A percentile compares a stretch with the other conserved stretches of the same genome.
These are phyloP conservation scores for Poecile atricapillus DNA, from an alignment of 2,113 vertebrate genomes.

Conservation along the genomic window DNA sequence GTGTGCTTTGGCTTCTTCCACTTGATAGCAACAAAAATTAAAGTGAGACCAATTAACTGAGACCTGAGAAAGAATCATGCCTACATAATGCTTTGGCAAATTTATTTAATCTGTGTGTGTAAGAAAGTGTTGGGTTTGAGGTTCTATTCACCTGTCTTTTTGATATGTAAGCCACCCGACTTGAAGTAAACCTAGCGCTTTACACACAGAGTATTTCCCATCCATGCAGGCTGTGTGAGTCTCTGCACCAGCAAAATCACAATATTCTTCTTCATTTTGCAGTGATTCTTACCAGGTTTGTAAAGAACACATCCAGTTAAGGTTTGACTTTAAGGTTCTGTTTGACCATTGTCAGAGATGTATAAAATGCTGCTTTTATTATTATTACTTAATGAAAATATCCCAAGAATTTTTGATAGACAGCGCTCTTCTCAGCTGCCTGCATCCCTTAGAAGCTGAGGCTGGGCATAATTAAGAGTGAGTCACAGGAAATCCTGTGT, in stretches of 20 bases:
- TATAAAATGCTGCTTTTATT: not conserved
- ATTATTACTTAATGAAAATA: not conserved
- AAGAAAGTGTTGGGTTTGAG: not conserved
- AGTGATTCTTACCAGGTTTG: not conserved
- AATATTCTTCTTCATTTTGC: not conserved
- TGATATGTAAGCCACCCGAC: not conserved
- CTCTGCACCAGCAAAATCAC: not conserved
- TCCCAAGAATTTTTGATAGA: not conserved
- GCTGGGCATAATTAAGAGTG: not conserved
- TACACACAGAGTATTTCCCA: accelerated
- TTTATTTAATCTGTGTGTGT: not conserved
- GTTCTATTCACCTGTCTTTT: not conserved
- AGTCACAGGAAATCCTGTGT: not conserved
- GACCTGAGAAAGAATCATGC: not conserved
- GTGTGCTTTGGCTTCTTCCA: not conserved
- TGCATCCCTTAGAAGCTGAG: not conserved
- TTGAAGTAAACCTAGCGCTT: not conserved
- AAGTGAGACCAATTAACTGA: not conserved
- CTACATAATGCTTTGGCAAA: not conserved
- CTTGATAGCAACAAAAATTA: not conserved
- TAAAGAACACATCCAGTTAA: not conserved
- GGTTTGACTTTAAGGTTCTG: not conserved
- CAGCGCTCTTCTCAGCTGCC: not conserved
- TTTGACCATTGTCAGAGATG: not conserved
- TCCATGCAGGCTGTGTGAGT: not conserved